A percentile compares a stretch with the other conserved stretches of the same genome.
These are phyloP conservation scores for Rhinolophus ferrumequinum DNA, from an alignment of 2,113 vertebrate genomes.

Conservation along the genomic window DNA sequence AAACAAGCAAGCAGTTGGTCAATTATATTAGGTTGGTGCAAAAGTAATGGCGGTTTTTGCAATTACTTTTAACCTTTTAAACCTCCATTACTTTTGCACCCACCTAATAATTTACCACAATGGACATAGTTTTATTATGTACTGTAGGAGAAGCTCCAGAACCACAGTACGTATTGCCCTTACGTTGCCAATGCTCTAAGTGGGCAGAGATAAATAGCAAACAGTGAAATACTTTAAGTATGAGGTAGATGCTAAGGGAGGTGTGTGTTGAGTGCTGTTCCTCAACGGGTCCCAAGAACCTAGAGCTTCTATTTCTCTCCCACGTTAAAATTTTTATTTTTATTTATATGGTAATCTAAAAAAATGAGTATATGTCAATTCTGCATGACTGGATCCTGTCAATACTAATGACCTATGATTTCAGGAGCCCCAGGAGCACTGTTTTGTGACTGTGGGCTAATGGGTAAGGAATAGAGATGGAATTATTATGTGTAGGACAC, in stretches of 20 bases:
- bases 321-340: not conserved
- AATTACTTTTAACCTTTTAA: no score
- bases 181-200: not conserved
- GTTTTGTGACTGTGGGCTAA: not conserved
- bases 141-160: not conserved
- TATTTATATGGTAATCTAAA: not conserved
- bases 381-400: not conserved
- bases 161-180: not conserved
- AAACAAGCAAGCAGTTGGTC: not conserved
- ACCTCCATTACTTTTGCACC: no score
- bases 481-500: not conserved
- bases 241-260: not conserved
- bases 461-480: not conserved
- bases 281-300: not conserved
- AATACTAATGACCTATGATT: not conserved
- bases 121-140: not conserved
- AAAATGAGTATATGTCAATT: not conserved
- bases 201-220: not conserved
- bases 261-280: not conserved
- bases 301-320: slow-evolving; percentile 12
- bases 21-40: not conserved
- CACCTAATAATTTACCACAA: not conserved
- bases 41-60: no score
- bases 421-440: not conserved
- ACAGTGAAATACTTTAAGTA: not conserved